phyloP scores from a whole-genome alignment of 2,113 vertebrate species.

The Oreochromis spilurus region DNA sequence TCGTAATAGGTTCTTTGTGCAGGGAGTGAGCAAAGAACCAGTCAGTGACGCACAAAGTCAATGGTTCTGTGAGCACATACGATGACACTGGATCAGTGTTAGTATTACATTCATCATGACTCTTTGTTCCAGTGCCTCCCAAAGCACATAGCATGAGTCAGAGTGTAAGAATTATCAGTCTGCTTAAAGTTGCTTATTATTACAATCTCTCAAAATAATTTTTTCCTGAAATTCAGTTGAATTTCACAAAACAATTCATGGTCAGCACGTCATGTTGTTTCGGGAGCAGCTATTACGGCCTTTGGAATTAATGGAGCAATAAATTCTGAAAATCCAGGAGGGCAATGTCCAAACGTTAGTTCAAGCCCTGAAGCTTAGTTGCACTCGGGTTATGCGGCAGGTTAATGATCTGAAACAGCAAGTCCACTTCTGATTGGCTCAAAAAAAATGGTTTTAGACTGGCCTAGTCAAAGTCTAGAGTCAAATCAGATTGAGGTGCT shows the following conservation, averaged over 20 bases:
- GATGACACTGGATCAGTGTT: not conserved
- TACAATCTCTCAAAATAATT: not conserved
- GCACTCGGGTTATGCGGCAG: too few relatives aligned
- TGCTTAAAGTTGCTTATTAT: too few relatives aligned
- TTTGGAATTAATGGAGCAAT: too few relatives aligned
- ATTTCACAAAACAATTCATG: not conserved
- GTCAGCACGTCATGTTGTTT: not conserved
- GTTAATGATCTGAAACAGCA: too few relatives aligned
- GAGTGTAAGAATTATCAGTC: not conserved
- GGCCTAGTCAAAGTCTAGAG: not conserved
- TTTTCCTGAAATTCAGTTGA: not conserved
- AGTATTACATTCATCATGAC: not conserved
- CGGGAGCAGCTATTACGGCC: too few relatives aligned
- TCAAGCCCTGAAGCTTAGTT: too few relatives aligned
- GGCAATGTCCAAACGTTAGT: too few relatives aligned
- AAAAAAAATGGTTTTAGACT: not conserved
- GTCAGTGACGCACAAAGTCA: not conserved
- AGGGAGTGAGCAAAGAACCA: not conserved
- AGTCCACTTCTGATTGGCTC: not conserved
- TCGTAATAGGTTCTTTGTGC: not conserved
- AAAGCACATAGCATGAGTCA: not conserved
- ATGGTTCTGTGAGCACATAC: not conserved
- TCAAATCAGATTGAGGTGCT: not conserved
- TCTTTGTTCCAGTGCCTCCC: not conserved
- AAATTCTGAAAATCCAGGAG: too few relatives aligned